Percentiles rank a stretch among this genome's conserved stretches.
Evolutionary conservation across 2,113 vertebrate species (phyloP).

Genomic region (Hiodon alosoides): DNA sequence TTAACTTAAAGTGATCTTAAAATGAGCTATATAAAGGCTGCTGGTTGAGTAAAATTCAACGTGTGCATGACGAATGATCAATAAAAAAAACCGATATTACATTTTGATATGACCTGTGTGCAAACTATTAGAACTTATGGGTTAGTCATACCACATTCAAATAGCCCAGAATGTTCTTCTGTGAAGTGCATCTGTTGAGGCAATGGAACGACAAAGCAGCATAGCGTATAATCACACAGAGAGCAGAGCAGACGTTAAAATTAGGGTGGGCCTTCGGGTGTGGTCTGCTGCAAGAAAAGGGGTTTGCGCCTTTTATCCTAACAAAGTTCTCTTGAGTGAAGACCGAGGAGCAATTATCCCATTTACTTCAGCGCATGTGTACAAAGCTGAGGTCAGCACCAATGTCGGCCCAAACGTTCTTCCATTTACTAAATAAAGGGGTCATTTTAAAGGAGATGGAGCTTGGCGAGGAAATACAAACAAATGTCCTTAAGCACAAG

Average conservation of each 20-base stretch:
- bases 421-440: conserved; percentile 31
- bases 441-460: conserved; percentile 19
- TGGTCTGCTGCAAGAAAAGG: conserved; percentile 59
- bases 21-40: background rate
- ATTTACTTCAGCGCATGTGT: conserved; percentile 37
- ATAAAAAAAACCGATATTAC: background rate
- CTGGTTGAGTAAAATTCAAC: conserved; percentile 1
- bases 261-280: conserved; percentile 62
- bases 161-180: conserved; percentile 19
- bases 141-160: background rate
- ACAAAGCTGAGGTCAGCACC: conserved; percentile 44
- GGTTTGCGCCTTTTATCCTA: conserved; percentile 35
- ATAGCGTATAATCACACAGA: conserved; percentile 55
- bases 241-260: conserved; percentile 48
- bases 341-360: conserved; percentile 48
- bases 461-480: conserved; percentile 18
- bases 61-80: background rate
- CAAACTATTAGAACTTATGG: conserved; percentile 2
- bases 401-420: conserved; percentile 43
- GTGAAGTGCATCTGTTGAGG: conserved; percentile 45
- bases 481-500: conserved; percentile 16
- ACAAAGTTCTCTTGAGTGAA: conserved; percentile 49
- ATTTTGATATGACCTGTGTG: background rate
- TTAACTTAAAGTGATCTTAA: background rate
- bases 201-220: conserved; percentile 48